Conservation (phyloP, 2,797 vertebrate genomes). For the Loriculus beryllinus region DNA sequence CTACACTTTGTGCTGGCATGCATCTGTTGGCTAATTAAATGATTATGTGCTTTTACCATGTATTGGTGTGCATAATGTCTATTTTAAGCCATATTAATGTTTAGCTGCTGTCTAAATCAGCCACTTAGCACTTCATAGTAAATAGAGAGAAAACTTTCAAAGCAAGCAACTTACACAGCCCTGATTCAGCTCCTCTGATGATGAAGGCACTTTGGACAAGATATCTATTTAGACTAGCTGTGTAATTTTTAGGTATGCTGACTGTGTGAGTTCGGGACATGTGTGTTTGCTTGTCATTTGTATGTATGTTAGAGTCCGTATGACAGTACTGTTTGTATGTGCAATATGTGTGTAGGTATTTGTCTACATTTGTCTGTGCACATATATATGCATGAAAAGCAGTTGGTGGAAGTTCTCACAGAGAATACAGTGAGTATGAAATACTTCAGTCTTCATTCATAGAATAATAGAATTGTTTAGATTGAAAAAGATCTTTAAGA, state of each 20-base stretch:
- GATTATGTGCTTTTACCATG: neutral
- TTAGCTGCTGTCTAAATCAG: neutral
- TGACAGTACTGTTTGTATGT: neutral
- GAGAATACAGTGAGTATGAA: neutral
- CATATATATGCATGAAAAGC: neutral
- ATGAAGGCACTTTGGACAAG: neutral
- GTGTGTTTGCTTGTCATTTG: neutral
- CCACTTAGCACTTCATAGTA: neutral
- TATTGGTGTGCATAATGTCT: neutral
- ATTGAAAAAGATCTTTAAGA: neutral
- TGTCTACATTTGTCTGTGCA: neutral
- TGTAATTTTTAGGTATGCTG: neutral
- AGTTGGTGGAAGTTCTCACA: neutral
- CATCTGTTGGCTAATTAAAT: neutral
- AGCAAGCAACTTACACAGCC: neutral
- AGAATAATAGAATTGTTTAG: neutral
- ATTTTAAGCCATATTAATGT: neutral
- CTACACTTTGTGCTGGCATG: neutral
- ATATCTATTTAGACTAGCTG: neutral
- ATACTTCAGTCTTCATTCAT: neutral
- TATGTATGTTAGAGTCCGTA: neutral
- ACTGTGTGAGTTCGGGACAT: neutral
- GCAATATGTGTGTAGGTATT: neutral
- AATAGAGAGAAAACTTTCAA: neutral
- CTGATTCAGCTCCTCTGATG: neutral